phyloP scores from a whole-genome alignment of 2,888 invertebrate species.

The Maniola hyperantus region DNA sequence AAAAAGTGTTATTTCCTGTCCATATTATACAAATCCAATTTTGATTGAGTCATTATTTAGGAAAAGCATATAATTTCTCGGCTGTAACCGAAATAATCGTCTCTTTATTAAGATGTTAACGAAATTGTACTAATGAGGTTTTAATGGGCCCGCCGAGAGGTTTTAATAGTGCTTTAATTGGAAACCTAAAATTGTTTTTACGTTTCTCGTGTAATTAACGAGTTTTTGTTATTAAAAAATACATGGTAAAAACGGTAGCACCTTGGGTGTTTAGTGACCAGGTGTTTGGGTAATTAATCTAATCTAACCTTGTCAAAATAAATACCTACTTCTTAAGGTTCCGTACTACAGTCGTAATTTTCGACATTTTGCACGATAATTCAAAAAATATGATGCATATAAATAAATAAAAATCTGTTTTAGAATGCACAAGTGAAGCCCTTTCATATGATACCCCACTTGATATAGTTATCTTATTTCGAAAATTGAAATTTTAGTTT shows the following conservation, averaged over 20 bases:
- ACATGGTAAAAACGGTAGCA: background rate
- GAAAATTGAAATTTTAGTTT: too few species aligned
- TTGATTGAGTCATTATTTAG: conserved; percentile 27
- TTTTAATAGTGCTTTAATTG: conserved; percentile 41
- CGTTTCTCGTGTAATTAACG: conserved; percentile 7
- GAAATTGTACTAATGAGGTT: conserved; percentile 42
- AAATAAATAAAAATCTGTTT: too few species aligned
- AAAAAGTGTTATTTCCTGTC: conserved; percentile 2
- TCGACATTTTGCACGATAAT: too few species aligned
- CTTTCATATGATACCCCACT: too few species aligned
- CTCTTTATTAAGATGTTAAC: conserved; percentile 43
- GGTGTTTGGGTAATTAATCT: too few species aligned
- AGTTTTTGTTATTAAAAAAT: conserved; percentile 1
- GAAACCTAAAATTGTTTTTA: conserved; percentile 13
- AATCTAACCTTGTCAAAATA: too few species aligned
- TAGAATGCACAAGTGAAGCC: too few species aligned
- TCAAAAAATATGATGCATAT: too few species aligned
- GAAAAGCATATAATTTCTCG: conserved; percentile 27
- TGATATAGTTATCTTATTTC: too few species aligned
- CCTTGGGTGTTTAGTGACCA: background rate
- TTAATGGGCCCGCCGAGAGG: conserved; percentile 43
- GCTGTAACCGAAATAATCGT: conserved; percentile 35
- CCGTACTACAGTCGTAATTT: too few species aligned
- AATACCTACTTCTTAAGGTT: too few species aligned
- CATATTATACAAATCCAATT: conserved; percentile 22